phyloP scores from a whole-genome alignment of 2,797 vertebrate genomes.

The Oryzias dopingdopingensis region DNA sequence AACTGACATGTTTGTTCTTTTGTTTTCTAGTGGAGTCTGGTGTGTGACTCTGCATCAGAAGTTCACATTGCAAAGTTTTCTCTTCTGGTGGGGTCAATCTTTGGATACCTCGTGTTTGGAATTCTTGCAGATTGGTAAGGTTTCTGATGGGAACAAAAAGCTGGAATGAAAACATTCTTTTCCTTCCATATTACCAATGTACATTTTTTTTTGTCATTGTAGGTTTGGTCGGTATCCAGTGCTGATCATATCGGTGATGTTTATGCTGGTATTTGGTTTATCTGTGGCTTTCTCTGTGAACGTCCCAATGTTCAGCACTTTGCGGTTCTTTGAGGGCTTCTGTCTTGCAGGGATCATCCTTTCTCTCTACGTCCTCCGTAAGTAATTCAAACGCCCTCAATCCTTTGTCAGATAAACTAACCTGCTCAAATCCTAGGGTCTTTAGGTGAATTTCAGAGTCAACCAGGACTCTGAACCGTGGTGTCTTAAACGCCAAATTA shows the following conservation, averaged over 20 bases:
- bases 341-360: slow-evolving; percentile 93
- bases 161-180: not conserved
- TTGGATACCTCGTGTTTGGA: slow-evolving; percentile 95
- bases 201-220: not conserved
- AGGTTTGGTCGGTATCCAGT: slow-evolving; percentile 94
- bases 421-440: too few species aligned
- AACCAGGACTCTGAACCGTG: too few species aligned
- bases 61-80: slow-evolving; percentile 99
- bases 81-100: slow-evolving; percentile 94
- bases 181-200: not conserved
- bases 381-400: slow-evolving; percentile 66
- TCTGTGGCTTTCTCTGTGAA: slow-evolving; percentile 94
- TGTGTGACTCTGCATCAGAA: slow-evolving; percentile 91
- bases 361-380: slow-evolving; percentile 90
- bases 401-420: not conserved
- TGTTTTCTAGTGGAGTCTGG: slow-evolving; percentile 89
- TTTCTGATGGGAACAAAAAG: not conserved
- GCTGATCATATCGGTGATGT: slow-evolving; percentile 88
- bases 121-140: slow-evolving; percentile 96
- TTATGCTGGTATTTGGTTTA: slow-evolving; percentile 93
- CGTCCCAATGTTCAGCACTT: slow-evolving; percentile 96
- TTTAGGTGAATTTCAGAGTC: not conserved
- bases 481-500: too few species aligned
- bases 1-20: slow-evolving; percentile 3
- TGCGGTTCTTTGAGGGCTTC: slow-evolving; percentile 98